Evolutionary conservation across 1,140 invertebrate genomes (phyloP), one percentile per base, ranked within the genome.

Genomic region (Gryllus bimaculatus): DNA sequence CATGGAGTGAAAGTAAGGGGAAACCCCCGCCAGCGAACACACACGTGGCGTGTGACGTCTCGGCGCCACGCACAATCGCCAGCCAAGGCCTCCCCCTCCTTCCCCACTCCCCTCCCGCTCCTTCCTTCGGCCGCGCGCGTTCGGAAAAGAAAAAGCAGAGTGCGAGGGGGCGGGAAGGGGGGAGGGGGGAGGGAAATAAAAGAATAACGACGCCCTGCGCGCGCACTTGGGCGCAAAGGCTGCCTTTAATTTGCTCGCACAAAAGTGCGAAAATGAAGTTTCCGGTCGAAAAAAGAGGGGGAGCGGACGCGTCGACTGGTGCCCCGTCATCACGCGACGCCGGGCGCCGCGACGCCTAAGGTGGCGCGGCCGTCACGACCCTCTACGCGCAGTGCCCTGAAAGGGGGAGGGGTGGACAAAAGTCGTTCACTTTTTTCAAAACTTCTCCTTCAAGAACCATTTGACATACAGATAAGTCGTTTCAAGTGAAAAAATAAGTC

Each of bases 181-280:
- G 54, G 2, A 66, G 18, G 54, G 18, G 54, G 7, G 18, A 66
- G 1, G 54, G 54, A 39, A 66, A 66, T 66, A 66, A 66, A 66
- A 13, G 54, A 66, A 66, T 66, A 66, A 66, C 54, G 54, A 66
- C 54, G 54, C 54, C 54, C 54, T 7, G 10, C 54, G 10, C 54
- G 18, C 54, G 18, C 10, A 66, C 10, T 66, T 66, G 54, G 10
- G 10, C 54, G 54, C 54, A 66, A 66, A 66, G 54, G 54, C 54
- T 66, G 54, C 54, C 54, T 66, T 66, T 66, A 66, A 66, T 66
- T 66, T 66, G 54, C 18, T 66, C 54, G 54, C 18, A 66, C 54
- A 66, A 66, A 66, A 66, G 54, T 66, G 54, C 54, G 54, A 66
- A 66, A 66, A 66, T 66, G 54, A 66, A 66, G 54, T 66, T 66